phyloP scores from a whole-genome alignment of 2,113 vertebrate species.

The Esox niger region DNA sequence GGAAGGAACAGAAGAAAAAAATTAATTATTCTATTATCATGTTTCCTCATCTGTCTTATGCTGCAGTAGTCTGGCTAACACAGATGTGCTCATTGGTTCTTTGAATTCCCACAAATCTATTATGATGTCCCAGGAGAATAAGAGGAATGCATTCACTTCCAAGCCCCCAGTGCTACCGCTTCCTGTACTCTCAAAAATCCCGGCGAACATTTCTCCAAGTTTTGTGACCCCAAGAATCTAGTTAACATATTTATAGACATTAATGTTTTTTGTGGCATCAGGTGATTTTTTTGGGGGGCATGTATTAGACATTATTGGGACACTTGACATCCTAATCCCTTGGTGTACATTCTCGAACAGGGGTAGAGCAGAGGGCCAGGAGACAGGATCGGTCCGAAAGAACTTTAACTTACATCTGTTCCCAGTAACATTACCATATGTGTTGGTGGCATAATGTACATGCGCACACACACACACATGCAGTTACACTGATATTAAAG shows the following conservation, averaged over 20 bases:
- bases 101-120: constrained; percentile 1
- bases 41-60: not conserved
- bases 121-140: not conserved
- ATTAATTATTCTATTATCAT: too few species aligned
- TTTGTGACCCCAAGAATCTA: constrained; percentile 4
- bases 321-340: not conserved
- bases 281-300: not conserved
- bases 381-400: not conserved
- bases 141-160: not conserved
- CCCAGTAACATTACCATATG: not conserved
- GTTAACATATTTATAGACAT: constrained; percentile 18
- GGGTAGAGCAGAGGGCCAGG: not conserved
- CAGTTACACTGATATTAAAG: not conserved
- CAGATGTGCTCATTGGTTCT: not conserved
- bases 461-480: not conserved
- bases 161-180: not conserved
- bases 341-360: not conserved
- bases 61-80: not conserved
- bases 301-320: constrained; percentile 1
- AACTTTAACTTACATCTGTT: not conserved
- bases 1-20: too few species aligned
- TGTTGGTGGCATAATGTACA: not conserved
- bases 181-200: constrained; percentile 3
- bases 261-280: constrained; percentile 4
- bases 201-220: constrained; percentile 4